These are phyloP conservation scores for Lonchura striata DNA, from an alignment of 2,113 vertebrate genomes.

Conservation along the genomic window DNA sequence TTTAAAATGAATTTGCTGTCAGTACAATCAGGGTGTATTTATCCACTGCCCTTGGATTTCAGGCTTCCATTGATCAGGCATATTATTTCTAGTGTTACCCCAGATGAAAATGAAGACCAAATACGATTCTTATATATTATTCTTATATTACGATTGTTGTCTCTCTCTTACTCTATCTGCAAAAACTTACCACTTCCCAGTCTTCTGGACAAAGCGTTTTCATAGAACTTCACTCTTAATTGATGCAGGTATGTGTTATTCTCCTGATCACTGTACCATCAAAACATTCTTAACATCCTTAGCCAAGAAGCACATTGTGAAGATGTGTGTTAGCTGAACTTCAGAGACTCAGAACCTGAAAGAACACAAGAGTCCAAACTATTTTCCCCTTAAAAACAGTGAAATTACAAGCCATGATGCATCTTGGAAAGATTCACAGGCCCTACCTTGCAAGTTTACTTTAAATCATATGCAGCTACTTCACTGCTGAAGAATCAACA, in stretches of 20 bases:
- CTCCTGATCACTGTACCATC: background rate
- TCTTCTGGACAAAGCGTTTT: background rate
- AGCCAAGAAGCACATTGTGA: background rate
- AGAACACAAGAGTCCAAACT: background rate
- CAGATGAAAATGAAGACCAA: background rate
- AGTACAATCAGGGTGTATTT: background rate
- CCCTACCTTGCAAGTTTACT: background rate
- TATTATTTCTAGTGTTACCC: background rate
- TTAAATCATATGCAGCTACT: background rate
- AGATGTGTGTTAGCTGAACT: background rate
- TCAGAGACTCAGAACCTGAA: background rate
- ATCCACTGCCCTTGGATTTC: background rate
- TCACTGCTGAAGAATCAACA: background rate
- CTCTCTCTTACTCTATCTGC: background rate
- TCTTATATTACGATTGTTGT: background rate
- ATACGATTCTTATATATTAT: background rate
- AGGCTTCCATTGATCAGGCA: background rate
- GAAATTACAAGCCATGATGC: background rate
- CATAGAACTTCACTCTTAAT: background rate
- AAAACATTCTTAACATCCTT: background rate
- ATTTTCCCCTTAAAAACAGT: background rate
- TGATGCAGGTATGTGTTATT: background rate
- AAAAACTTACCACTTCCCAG: background rate
- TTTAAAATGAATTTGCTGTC: background rate
- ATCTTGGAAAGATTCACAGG: background rate